Conservation (phyloP, 2,113 vertebrate genomes). For the Vulpes lagopus region DNA sequence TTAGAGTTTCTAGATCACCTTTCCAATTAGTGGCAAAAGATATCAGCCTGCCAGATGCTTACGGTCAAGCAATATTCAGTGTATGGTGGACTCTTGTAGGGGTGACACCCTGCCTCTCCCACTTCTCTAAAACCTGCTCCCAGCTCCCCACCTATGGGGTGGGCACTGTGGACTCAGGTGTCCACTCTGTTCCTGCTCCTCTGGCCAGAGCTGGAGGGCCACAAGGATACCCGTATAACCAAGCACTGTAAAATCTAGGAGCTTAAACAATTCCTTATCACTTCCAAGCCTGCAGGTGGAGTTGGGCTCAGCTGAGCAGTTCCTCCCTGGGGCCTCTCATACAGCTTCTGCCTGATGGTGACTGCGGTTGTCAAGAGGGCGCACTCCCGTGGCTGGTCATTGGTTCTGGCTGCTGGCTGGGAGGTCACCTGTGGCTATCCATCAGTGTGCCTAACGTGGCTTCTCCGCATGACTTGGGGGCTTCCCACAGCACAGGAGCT, state of each 20-base stretch:
- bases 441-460: rapidly evolving
- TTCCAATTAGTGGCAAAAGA: not conserved
- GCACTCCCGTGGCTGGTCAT: not conserved
- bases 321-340: not conserved
- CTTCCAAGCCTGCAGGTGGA: not conserved
- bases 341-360: not conserved
- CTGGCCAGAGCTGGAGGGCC: not conserved
- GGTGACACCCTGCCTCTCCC: no score
- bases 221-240: not conserved
- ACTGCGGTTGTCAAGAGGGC: not conserved
- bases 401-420: not conserved
- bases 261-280: not conserved
- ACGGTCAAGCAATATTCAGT: not conserved
- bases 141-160: not conserved
- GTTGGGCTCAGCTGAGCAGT: not conserved
- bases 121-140: not conserved
- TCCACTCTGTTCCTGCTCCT: not conserved
- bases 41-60: not conserved
- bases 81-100: not conserved
- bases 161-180: not conserved
- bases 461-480: not conserved
- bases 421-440: not conserved
- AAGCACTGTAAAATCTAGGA: not conserved
- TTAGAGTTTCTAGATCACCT: not conserved
- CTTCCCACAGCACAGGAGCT: not conserved